A percentile compares a stretch with the other conserved stretches of the same genome.
Evolutionary conservation across 2,888 invertebrate genomes (phyloP).

Genomic region (Epicampocera succincta): DNA sequence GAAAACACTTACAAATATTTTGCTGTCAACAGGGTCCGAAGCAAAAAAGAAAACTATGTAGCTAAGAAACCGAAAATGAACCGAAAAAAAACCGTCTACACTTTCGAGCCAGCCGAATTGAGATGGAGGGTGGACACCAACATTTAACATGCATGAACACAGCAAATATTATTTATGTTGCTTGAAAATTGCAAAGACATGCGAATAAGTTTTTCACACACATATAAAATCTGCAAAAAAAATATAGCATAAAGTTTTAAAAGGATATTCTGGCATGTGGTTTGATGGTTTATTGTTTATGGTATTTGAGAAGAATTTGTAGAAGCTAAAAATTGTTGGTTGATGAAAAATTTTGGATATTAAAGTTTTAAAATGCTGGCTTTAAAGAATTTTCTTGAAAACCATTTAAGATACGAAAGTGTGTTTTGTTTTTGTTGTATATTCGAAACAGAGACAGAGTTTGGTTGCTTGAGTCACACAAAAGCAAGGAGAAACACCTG

Average conservation of each 20-base stretch:
- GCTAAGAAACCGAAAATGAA: constrained; percentile 36
- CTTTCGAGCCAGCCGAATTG: constrained; percentile 35
- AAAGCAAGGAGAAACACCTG: too few relatives aligned
- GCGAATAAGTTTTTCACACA: constrained; percentile 68
- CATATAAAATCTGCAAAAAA: neutral
- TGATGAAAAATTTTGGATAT: too few relatives aligned
- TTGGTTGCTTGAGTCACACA: too few relatives aligned
- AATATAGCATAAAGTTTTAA: constrained; percentile 14
- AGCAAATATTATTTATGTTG: constrained; percentile 66
- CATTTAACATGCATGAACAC: constrained; percentile 56
- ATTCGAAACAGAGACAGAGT: too few relatives aligned
- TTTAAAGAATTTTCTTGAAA: too few relatives aligned
- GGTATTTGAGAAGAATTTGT: constrained; percentile 11
- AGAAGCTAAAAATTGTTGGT: too few relatives aligned
- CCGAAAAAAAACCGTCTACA: constrained; percentile 59
- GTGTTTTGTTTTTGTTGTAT: too few relatives aligned
- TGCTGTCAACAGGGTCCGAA: constrained; percentile 64
- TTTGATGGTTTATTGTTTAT: constrained; percentile 54
- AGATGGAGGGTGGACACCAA: constrained; percentile 31
- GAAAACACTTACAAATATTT: constrained; percentile 57
- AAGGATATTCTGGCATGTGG: constrained; percentile 63
- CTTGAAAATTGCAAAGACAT: constrained; percentile 69
- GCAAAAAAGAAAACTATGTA: constrained; percentile 53
- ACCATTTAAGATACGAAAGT: too few relatives aligned
- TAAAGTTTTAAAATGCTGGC: too few relatives aligned